Conservation (phyloP, 2,797 vertebrate species). For the Gadopsis marmoratus region DNA sequence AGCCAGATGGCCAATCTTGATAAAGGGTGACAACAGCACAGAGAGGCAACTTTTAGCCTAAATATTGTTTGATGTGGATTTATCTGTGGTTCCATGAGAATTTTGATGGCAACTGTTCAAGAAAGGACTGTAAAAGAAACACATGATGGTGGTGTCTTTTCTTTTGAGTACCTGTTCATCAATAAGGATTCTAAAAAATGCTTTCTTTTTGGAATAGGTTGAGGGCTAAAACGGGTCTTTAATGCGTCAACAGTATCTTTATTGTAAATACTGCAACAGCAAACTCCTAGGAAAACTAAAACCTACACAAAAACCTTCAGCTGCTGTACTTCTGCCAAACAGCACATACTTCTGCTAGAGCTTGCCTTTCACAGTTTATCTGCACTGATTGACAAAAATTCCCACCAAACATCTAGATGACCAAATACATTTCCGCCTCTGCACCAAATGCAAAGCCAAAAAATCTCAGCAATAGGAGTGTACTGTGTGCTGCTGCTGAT, state of each 20-base stretch:
- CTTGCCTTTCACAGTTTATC: slow-evolving; percentile 23
- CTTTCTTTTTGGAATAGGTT: slow-evolving; percentile 17
- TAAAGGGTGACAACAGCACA: slow-evolving; percentile 25
- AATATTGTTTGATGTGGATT: slow-evolving; percentile 26
- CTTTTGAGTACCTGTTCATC: slow-evolving; percentile 28
- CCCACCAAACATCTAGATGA: slow-evolving; percentile 30
- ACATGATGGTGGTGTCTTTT: slow-evolving; percentile 13
- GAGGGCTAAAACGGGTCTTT: neutral
- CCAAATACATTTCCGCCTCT: slow-evolving; percentile 45
- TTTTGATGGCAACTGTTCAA: slow-evolving; percentile 9
- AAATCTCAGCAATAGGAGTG: slow-evolving; percentile 45
- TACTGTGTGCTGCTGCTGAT: slow-evolving; percentile 62
- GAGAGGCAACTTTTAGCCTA: slow-evolving; percentile 10
- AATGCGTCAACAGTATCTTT: slow-evolving; percentile 13
- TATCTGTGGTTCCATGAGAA: slow-evolving; percentile 20
- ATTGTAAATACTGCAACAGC: slow-evolving; percentile 12
- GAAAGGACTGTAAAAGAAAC: slow-evolving; percentile 48
- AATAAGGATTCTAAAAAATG: slow-evolving; percentile 21
- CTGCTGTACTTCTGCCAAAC: slow-evolving; percentile 11
- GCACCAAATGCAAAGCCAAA: slow-evolving; percentile 57
- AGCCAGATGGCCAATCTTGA: slow-evolving; percentile 58
- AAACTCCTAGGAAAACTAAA: slow-evolving; percentile 28
- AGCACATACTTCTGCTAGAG: neutral
- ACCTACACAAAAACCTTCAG: slow-evolving; percentile 29
- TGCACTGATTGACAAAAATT: slow-evolving; percentile 33